Conservation (phyloP, 2,113 vertebrate species). For the Xenotilapia longispinis region DNA sequence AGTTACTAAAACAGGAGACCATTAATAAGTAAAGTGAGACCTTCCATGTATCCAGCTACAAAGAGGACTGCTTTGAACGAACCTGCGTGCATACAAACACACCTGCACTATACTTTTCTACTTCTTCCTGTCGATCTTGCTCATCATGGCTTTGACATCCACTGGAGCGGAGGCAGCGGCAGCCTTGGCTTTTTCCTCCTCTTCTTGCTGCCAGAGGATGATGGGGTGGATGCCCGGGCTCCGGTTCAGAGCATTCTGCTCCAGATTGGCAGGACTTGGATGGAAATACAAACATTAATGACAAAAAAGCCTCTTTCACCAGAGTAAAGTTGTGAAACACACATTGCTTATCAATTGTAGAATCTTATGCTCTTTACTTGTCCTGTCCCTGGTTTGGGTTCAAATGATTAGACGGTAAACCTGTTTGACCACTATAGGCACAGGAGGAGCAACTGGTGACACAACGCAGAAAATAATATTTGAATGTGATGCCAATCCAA, state of each 20-base stretch:
- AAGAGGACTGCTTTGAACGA: neutral
- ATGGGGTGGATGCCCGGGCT: conserved; percentile 82
- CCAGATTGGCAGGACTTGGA: conserved; percentile 70
- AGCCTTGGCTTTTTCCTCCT: conserved; percentile 81
- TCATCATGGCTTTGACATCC: conserved; percentile 96
- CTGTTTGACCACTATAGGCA: neutral
- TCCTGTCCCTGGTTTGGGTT: neutral
- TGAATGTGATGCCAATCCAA: neutral
- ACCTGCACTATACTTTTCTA: neutral
- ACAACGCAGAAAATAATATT: neutral
- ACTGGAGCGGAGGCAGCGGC: conserved; percentile 73
- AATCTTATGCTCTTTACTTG: neutral
- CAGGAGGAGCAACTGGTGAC: neutral
- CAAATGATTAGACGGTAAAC: neutral
- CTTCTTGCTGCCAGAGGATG: conserved; percentile 82
- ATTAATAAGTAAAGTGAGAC: neutral
- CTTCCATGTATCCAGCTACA: neutral
- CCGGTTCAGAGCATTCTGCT: conserved; percentile 76
- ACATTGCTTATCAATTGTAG: neutral
- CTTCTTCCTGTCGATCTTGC: conserved; percentile 89
- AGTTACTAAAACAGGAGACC: neutral
- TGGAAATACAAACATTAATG: neutral
- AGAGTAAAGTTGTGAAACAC: neutral
- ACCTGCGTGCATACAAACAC: neutral
- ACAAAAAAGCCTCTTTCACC: neutral